These are phyloP conservation scores for Antheraea assamensis DNA, from an alignment of 2,888 invertebrate species.

Conservation along the genomic window DNA sequence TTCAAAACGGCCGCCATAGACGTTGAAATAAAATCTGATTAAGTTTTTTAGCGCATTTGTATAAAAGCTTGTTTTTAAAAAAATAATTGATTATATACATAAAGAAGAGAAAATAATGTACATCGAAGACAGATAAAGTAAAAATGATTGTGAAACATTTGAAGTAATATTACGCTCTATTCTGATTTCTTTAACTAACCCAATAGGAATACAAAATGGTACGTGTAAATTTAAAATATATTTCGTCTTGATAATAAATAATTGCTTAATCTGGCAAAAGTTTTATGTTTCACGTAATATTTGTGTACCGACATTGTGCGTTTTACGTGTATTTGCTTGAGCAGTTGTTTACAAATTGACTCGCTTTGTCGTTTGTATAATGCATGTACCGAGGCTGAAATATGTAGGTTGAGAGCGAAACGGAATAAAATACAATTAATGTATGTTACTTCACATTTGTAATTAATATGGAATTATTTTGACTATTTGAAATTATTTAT, in stretches of 20 bases:
- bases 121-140: not conserved
- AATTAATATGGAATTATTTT: not conserved
- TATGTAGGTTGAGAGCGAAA: not conserved
- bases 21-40: too few relatives aligned
- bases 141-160: not conserved
- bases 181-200: not conserved
- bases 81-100: too few relatives aligned
- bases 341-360: conserved; percentile 54
- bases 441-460: not conserved
- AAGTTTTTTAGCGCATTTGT: too few relatives aligned
- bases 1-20: too few relatives aligned
- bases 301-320: conserved; percentile 43
- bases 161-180: not conserved
- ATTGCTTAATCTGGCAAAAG: conserved; percentile 21
- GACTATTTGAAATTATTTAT: too few relatives aligned
- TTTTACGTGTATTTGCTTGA: conserved; percentile 52
- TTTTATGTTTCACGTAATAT: conserved; percentile 40
- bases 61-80: too few relatives aligned
- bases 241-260: not conserved
- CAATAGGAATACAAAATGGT: not conserved
- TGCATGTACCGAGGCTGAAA: conserved; percentile 14
- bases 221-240: not conserved
- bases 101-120: too few relatives aligned
- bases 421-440: not conserved
- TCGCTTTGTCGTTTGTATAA: conserved; percentile 34